Evolutionary conservation across 2,797 vertebrate genomes (phyloP), one percentile per base, ranked within the genome.

Genomic region (Discoglossus pictus): DNA sequence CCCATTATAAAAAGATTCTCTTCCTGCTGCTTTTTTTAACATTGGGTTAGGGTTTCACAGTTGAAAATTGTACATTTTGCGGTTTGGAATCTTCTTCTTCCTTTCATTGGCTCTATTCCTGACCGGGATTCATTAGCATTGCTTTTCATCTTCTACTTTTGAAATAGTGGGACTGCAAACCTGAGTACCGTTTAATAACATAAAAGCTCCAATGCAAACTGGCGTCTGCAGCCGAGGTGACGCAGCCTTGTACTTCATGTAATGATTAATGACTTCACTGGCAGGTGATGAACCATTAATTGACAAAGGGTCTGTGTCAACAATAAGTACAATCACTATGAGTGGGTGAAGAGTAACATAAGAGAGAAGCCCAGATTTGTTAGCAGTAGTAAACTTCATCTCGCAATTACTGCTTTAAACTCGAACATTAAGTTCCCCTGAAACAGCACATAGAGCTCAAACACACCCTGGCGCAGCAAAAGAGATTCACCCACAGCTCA

Each of bases 1-100:
- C 61, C 68, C 61, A 71, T 71, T 71, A 71, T 64, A 65, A 71
- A 71, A 71, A 71, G 52, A 71, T 51, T 65, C 68, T 71, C 68
- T 71, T 71, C 68, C 68, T 71, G 61, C 68, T 51, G 68, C 61
- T 71, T 71, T 71, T 71, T 71, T 71, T 71, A 71, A 71, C 68
- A 59, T 71, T 65, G 68, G 68, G 68, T 65, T 71, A 64, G 46
- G 52, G 61, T 71, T 71, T 64, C 61, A 48, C 60, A 64, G 68
- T 59, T 71, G 53, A 71, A 71, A 71, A 71, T 27, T 71, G 68
- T 71, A 71, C 61, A 64, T 71, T 71, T 71, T 64, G 61, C 15
- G 68, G 61, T 65, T 59, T 64, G 68, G 61, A 64, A 47, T 25
- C 39, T n/a, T 27, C 11, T 44, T 52, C 53, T 64, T 58, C 61